Base-by-base conservation (phyloP, 2,888 invertebrate species). In the Ichneumon xanthorius region DNA sequence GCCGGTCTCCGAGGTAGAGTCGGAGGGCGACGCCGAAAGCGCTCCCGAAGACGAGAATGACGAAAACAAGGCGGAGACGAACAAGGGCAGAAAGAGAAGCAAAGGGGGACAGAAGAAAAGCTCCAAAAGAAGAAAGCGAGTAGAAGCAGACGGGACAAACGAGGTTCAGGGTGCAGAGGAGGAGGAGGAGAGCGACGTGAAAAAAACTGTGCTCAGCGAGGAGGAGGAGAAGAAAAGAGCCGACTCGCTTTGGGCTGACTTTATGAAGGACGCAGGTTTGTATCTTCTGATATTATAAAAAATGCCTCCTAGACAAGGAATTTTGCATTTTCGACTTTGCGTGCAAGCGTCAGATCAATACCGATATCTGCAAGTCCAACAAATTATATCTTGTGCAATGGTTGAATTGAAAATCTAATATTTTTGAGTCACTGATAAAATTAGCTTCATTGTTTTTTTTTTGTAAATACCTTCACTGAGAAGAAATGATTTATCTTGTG, bases 231-330 rank as follows among this genome's bases (percentile, higher is more conserved):
- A 97, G 91, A 96, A 96, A 89, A 95, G 95, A 89, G 96, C 96
- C 63, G 97, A 97, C 90, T 96, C 96, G 79, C 93, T 98, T 16
- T 98, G 97, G 97, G 97, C 97, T 37, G 96, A 96, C 93, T 97
- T 97, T 91, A 95, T 97, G 90, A 96, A 96, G 92, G 97, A 97
- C 89, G 96, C 97, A 63, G 96, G 95, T 89, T 94, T 82, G 82
- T 61, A n/a, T 19, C 19, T 53, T 16, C 26, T 3, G 2, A n/a
- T n/a, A 6, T n/a, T 4, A 0, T 16, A 53, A 19, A 53, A 53
- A 53, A 5, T 3, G 1, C 11, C 3, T 0, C 11, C 40, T 2
- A 11, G 40, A 40, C 11, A 40, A 33, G 33, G 11, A 40, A 40
- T 2, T 40, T 3, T 40, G 11, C 11, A 40, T 40, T 9, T 40